These are phyloP conservation scores for Dromas ardeola DNA, from an alignment of 2,113 vertebrate species.

Conservation along the genomic window DNA sequence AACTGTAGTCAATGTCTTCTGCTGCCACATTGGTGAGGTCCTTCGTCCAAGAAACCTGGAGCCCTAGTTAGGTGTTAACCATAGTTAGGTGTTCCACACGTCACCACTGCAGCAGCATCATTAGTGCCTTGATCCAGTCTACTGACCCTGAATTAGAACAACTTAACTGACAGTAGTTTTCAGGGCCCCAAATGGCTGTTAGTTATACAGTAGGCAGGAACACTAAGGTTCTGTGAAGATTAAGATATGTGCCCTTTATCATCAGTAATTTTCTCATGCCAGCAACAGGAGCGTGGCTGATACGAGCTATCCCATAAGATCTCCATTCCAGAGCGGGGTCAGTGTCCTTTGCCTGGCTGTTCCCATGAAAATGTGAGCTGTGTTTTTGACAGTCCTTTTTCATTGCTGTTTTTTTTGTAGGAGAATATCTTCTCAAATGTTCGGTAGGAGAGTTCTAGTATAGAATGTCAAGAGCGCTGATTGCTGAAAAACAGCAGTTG, in stretches of 20 bases:
- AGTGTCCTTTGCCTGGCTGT: not conserved
- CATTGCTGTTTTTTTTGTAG: not conserved
- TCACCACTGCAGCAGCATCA: accelerated
- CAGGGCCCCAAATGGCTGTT: not conserved
- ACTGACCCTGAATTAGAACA: not conserved
- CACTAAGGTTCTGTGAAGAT: not conserved
- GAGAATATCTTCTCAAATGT: not conserved
- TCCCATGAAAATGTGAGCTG: not conserved
- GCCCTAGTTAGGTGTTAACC: not conserved
- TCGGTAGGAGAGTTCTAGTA: not conserved
- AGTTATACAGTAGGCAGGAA: not conserved
- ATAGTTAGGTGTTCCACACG: not conserved
- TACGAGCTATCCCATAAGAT: not conserved
- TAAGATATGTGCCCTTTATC: not conserved
- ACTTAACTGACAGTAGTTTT: not conserved
- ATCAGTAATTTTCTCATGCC: not conserved
- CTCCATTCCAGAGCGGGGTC: not conserved
- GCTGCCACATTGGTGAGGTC: not conserved
- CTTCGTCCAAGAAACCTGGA: not conserved
- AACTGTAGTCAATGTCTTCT: not conserved
- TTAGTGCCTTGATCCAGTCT: not conserved
- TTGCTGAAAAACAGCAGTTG: not conserved
- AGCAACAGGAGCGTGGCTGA: not conserved
- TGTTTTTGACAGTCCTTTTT: not conserved
- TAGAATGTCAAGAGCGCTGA: not conserved